These are phyloP conservation scores for Apeira syringaria DNA, from an alignment of 2,888 invertebrate species.

Conservation along the genomic window DNA sequence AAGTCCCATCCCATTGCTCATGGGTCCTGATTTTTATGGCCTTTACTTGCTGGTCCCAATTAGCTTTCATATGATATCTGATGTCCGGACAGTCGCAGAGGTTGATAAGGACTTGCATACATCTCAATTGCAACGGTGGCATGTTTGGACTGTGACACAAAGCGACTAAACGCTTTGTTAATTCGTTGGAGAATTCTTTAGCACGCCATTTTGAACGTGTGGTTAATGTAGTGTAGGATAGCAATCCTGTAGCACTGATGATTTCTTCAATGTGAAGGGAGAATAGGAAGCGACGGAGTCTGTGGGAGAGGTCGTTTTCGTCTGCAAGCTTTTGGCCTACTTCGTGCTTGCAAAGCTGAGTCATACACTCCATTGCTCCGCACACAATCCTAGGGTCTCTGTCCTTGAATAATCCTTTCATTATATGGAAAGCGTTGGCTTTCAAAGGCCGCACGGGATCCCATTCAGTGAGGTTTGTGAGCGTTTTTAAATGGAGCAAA, in stretches of 20 bases:
- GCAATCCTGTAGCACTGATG: constrained; percentile 56
- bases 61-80: constrained; percentile 50
- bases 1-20: constrained; percentile 67
- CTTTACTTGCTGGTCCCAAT: constrained; percentile 49
- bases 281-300: constrained; percentile 41
- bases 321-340: constrained; percentile 64
- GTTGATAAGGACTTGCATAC: constrained; percentile 67
- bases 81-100: constrained; percentile 71
- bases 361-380: constrained; percentile 64
- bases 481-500: constrained; percentile 57
- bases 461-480: constrained; percentile 59
- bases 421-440: constrained; percentile 64
- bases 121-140: constrained; percentile 56
- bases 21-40: constrained; percentile 50
- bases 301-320: constrained; percentile 54
- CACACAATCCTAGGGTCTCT: constrained; percentile 50
- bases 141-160: constrained; percentile 48
- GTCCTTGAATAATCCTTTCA: constrained; percentile 52
- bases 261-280: constrained; percentile 45
- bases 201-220: constrained; percentile 70
- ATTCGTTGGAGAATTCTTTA: constrained; percentile 51
- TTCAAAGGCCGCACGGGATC: constrained; percentile 56
- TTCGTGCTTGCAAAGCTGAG: constrained; percentile 65
- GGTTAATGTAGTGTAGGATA: constrained; percentile 63
- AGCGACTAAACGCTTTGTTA: constrained; percentile 50